Conservation (phyloP, 2,888 invertebrate species). For the Volucella zonaria region DNA sequence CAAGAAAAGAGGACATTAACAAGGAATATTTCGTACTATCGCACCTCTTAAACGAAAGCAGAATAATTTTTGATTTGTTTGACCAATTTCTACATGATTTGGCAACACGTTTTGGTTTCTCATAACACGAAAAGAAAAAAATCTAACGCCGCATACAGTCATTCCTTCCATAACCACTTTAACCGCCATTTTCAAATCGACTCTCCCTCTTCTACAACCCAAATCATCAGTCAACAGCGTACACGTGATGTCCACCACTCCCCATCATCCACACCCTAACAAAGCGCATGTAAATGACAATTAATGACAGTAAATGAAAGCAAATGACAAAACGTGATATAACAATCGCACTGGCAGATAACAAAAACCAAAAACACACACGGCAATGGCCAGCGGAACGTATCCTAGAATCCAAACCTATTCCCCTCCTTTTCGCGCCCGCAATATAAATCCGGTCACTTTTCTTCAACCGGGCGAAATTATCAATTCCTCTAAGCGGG, state of each 20-base stretch:
- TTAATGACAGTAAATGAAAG: not conserved
- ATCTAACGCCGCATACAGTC: not conserved
- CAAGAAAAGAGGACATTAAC: too few relatives aligned
- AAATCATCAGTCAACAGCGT: constrained; percentile 2
- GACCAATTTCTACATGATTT: too few relatives aligned
- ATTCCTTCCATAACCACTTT: not conserved
- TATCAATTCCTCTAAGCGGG: constrained; percentile 24
- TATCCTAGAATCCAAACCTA: constrained; percentile 50
- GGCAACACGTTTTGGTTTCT: too few relatives aligned
- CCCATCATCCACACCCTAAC: constrained; percentile 28
- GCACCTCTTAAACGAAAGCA: too few relatives aligned
- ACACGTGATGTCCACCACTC: constrained; percentile 55
- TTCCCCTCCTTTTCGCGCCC: constrained; percentile 23
- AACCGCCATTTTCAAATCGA: not conserved
- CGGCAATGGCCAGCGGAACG: constrained; percentile 55
- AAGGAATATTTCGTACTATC: too few relatives aligned
- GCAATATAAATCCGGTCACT: constrained; percentile 32
- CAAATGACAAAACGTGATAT: constrained; percentile 58
- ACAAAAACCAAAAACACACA: constrained; percentile 53
- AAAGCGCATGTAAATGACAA: constrained; percentile 52
- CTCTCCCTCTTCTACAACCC: not conserved
- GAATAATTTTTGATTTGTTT: too few relatives aligned
- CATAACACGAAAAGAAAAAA: too few relatives aligned
- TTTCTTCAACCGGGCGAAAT: constrained; percentile 32
- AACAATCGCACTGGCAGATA: constrained; percentile 62